These are phyloP conservation scores for Vulpes ferrilata DNA, from an alignment of 2,113 vertebrate species.

Conservation along the genomic window DNA sequence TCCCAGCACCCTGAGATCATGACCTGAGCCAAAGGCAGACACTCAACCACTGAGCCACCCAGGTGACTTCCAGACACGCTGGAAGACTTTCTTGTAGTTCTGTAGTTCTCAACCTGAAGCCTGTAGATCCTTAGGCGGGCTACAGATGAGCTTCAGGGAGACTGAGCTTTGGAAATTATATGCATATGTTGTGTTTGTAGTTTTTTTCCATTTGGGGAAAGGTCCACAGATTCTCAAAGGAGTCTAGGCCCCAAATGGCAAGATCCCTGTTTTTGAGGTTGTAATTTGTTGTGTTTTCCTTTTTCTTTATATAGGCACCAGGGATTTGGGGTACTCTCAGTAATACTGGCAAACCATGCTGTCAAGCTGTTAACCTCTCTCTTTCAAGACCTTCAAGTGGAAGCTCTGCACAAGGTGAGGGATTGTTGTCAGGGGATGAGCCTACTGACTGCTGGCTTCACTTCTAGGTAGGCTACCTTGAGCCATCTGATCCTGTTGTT, in stretches of 20 bases:
- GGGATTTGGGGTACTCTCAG: slow-evolving; percentile 97
- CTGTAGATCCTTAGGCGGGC: background rate
- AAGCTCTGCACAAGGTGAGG: slow-evolving; percentile 95
- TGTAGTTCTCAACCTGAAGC: background rate
- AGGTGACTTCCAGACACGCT: background rate
- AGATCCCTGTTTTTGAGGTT: background rate
- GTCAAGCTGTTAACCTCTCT: slow-evolving; percentile 97
- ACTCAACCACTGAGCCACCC: too few species aligned
- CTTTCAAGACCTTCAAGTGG: slow-evolving; percentile 98
- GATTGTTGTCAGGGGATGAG: background rate
- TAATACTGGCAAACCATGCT: slow-evolving; percentile 97
- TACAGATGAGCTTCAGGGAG: background rate
- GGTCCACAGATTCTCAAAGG: background rate
- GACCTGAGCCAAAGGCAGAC: too few species aligned
- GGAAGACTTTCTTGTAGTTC: background rate
- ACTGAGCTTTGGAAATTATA: background rate
- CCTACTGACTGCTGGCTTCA: rapidly evolving
- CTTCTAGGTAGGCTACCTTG: background rate
- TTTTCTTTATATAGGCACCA: slow-evolving; percentile 91
- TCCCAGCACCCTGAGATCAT: too few species aligned
- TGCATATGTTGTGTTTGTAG: background rate
- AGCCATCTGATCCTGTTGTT: rapidly evolving
- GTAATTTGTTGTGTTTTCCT: background rate
- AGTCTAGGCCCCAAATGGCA: background rate
- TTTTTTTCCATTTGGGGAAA: background rate